Evolutionary conservation across 2,113 vertebrate genomes (phyloP).

Genomic region (Collichthys lucidus): DNA sequence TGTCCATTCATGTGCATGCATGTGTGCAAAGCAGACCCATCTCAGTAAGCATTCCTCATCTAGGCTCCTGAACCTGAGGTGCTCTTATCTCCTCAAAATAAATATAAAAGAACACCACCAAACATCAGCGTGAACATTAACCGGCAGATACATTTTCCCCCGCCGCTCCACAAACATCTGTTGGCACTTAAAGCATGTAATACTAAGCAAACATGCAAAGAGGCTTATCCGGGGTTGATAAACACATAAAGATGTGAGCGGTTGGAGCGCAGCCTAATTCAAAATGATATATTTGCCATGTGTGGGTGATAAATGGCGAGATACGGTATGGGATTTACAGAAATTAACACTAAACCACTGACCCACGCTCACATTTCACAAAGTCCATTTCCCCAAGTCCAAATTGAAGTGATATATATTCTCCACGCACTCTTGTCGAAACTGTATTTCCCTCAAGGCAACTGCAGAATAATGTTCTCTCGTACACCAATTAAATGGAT

Average conservation of each 20-base stretch:
- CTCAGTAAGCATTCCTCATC: slow-evolving; percentile 19
- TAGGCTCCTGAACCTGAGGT: slow-evolving; percentile 28
- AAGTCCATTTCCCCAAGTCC: slow-evolving; percentile 53
- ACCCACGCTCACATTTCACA: slow-evolving; percentile 49
- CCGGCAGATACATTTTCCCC: slow-evolving; percentile 14
- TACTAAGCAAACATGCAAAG: neutral
- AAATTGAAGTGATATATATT: slow-evolving; percentile 57
- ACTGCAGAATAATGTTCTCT: slow-evolving; percentile 50
- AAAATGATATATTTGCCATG: slow-evolving; percentile 14
- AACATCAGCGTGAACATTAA: slow-evolving; percentile 4
- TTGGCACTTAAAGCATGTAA: slow-evolving; percentile 25
- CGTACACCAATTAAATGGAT: slow-evolving; percentile 62
- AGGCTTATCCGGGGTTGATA: slow-evolving; percentile 13
- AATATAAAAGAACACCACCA: neutral
- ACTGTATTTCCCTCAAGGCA: slow-evolving; percentile 49
- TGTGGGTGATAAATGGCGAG: slow-evolving; percentile 41
- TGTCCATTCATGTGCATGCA: neutral
- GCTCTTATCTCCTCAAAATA: slow-evolving; percentile 28
- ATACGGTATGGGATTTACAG: slow-evolving; percentile 40
- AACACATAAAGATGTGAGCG: slow-evolving; percentile 6
- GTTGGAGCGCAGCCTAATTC: neutral
- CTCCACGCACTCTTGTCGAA: slow-evolving; percentile 16
- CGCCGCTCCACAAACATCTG: slow-evolving; percentile 15
- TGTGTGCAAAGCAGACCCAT: slow-evolving; percentile 2
- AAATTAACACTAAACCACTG: slow-evolving; percentile 52